phyloP scores from a whole-genome alignment of 2,888 invertebrate species.

The Kryphioiulus occultus region DNA sequence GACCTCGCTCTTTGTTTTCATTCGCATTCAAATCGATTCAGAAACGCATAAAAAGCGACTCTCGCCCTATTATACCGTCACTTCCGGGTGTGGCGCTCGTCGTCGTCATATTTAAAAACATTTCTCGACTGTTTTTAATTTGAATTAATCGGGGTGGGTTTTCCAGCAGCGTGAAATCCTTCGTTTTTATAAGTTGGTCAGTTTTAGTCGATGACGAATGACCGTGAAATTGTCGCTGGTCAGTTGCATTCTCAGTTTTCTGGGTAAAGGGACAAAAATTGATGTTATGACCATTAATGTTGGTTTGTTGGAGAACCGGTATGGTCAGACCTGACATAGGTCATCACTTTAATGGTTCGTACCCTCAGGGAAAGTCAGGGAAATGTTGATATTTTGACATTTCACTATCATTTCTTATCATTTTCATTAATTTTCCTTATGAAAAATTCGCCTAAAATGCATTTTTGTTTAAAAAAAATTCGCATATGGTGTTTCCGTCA shows the following conservation, averaged over 20 bases:
- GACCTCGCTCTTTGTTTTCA: constrained; percentile 33
- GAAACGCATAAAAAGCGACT: neutral
- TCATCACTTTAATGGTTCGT: neutral
- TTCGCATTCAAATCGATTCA: neutral
- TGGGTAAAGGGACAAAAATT: neutral
- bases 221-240: neutral
- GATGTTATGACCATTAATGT: neutral
- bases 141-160: too few relatives aligned
- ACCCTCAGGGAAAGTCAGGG: too few relatives aligned
- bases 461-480: too few relatives aligned
- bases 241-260: neutral
- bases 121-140: too few relatives aligned
- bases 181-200: neutral
- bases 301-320: neutral
- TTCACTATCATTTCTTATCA: too few relatives aligned
- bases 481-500: too few relatives aligned
- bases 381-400: too few relatives aligned
- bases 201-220: neutral
- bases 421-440: too few relatives aligned
- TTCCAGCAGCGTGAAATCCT: neutral
- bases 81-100: neutral
- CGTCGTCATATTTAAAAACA: too few relatives aligned
- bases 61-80: neutral
- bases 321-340: neutral
- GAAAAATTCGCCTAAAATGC: too few relatives aligned